Conservation (phyloP, 2,888 invertebrate species). For the Polymixis flavicincta region DNA sequence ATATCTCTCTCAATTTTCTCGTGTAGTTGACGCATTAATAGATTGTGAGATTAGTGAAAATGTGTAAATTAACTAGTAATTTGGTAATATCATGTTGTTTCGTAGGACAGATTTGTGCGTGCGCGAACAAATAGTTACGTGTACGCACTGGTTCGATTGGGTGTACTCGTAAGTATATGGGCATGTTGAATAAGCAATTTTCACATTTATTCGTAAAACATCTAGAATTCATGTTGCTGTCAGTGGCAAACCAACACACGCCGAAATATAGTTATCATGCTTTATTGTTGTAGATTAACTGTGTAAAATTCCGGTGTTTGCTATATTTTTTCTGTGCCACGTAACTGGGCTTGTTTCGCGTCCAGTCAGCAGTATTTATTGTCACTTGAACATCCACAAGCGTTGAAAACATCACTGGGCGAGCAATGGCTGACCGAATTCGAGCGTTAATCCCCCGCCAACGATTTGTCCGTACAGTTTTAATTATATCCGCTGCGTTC, state of each 20-base stretch:
- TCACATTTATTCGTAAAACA: constrained; percentile 8
- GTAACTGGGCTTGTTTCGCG: constrained; percentile 1
- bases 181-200: constrained; percentile 27
- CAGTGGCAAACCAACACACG: constrained; percentile 4
- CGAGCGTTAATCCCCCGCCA: constrained; percentile 83
- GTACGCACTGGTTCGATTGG: constrained; percentile 38
- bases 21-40: constrained; percentile 48
- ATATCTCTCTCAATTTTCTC: constrained; percentile 50
- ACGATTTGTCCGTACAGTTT: constrained; percentile 85
- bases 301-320: constrained; percentile 4
- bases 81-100: constrained; percentile 32
- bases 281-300: constrained; percentile 12
- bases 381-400: constrained; percentile 58
- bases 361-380: constrained; percentile 50
- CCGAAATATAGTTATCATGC: constrained; percentile 27
- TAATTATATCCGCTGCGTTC: constrained; percentile 90
- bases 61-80: constrained; percentile 40
- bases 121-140: constrained; percentile 13
- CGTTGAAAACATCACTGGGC: constrained; percentile 58
- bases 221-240: constrained; percentile 16
- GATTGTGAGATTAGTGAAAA: constrained; percentile 46
- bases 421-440: constrained; percentile 81
- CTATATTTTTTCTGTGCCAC: constrained; percentile 10
- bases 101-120: constrained; percentile 8
- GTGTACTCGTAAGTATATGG: constrained; percentile 18